Conservation (phyloP, 2,888 invertebrate genomes). For the Xestia ashworthii region DNA sequence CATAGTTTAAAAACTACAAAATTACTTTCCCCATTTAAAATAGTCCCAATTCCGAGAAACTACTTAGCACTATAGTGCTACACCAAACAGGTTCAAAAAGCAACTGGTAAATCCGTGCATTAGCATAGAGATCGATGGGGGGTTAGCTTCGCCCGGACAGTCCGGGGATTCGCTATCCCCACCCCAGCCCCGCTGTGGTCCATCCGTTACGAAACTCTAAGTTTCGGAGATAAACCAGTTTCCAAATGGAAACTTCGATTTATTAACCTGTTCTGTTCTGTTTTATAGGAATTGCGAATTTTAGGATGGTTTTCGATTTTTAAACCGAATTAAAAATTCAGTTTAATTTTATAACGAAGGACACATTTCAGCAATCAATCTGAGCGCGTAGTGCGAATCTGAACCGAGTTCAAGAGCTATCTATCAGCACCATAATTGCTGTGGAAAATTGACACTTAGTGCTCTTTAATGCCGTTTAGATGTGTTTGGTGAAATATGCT, state of each 20-base stretch:
- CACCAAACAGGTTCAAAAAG: slow-evolving; percentile 60
- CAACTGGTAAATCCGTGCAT: slow-evolving; percentile 59
- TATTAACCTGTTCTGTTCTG: slow-evolving; percentile 48
- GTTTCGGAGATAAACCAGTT: slow-evolving; percentile 62
- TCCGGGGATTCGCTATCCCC: slow-evolving; percentile 38
- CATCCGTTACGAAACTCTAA: slow-evolving; percentile 61
- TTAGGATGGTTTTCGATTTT: slow-evolving; percentile 3
- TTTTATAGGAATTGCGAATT: slow-evolving; percentile 18
- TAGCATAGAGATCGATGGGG: slow-evolving; percentile 67
- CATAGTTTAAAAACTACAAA: neutral
- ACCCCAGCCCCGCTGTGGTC: slow-evolving; percentile 42
- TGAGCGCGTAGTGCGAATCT: neutral
- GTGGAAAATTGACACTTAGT: no score
- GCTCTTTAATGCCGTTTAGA: neutral
- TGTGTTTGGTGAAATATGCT: neutral
- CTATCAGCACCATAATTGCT: neutral
- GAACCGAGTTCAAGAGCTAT: neutral
- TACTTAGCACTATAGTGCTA: slow-evolving; percentile 52
- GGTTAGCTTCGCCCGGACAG: slow-evolving; percentile 47
- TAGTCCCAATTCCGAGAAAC: slow-evolving; percentile 3
- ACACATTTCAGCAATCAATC: neutral
- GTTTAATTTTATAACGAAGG: neutral
- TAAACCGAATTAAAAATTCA: neutral
- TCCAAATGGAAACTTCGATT: slow-evolving; percentile 60
- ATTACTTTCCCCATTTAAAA: neutral